phyloP scores from a whole-genome alignment of 2,797 vertebrate species.

The Oophaga sylvatica region DNA sequence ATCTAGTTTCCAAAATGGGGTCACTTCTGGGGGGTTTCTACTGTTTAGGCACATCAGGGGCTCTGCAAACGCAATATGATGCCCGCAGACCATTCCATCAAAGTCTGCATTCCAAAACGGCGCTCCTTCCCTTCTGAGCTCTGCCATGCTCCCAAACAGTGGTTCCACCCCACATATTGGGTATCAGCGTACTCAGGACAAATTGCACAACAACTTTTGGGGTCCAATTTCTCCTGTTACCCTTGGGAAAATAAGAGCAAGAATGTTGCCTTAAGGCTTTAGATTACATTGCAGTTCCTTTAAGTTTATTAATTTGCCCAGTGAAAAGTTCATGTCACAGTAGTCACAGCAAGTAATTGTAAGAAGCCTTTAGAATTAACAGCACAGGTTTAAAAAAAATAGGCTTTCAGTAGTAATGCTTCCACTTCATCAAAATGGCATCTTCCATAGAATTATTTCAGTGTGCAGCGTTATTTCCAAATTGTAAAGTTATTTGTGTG shows the following conservation, averaged over 20 bases:
- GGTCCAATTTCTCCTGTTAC: no score
- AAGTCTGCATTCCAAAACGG: no score
- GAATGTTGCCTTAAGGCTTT: background rate
- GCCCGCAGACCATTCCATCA: no score
- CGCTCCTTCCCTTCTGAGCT: no score
- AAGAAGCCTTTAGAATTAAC: slow-evolving; percentile 18
- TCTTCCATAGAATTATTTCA: background rate
- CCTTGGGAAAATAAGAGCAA: background rate
- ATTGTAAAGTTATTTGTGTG: background rate
- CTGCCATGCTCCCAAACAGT: no score
- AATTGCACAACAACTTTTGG: no score
- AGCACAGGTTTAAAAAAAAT: background rate
- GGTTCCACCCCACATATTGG: no score
- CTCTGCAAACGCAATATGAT: no score
- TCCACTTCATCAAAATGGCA: background rate
- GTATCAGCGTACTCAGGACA: no score
- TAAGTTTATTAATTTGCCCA: slow-evolving; percentile 9
- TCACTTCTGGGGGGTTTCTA: no score
- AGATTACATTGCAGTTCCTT: background rate
- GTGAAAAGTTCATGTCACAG: slow-evolving; percentile 10
- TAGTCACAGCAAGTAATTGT: background rate
- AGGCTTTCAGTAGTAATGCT: background rate
- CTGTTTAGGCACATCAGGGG: no score
- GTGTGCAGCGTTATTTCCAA: background rate
- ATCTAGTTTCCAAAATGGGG: no score